Base-by-base conservation (phyloP, 1,140 invertebrate genomes). In the Cotesia chilonis region DNA sequence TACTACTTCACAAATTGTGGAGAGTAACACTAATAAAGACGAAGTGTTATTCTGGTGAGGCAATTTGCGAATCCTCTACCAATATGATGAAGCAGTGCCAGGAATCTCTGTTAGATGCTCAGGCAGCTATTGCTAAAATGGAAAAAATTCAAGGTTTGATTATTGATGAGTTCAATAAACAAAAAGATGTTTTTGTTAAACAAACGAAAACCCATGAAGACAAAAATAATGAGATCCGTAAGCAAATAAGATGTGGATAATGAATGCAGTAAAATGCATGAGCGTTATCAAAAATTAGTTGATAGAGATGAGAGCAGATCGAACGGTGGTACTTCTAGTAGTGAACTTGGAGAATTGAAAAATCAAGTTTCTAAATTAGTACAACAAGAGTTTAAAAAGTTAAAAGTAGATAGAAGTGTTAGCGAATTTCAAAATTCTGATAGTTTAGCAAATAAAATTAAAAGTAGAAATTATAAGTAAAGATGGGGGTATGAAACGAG, bases 381-480 rank as follows among this genome's bases (percentile, higher is more conserved):
- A 68, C 54, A 54, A 28, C 66, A 54, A 54, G 20, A 68, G 7
- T 68, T 28, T 14, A 54, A 55, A 54, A 35, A 55, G 5, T 51
- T 36, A 68, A 35, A 68, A 68, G 36, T 54, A 9, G 9, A 54
- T 9, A 52, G 36, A 68, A 35, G 20, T 47, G 36, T 51, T 20
- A 54, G 4, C 12, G 37, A 41, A 35, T 47, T 10, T 47, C 41
- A 69, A 60, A 20, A 69, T 6, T 37, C 41, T 59, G 68, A 69
- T 37, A 69, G 57, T 69, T 54, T 68, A 17, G 51, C 52, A n/a
- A 70, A 75, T 36, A 17, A 75, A 68, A 47, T 72, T 72, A 28
- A 75, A 75, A 71, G 67, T 71, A 9, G 64, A 70, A 65, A 61
- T 75, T 1, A 28, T 75, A 4, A 67, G 61, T 51, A 75, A 73